These are phyloP conservation scores for Siniperca undulata DNA, from an alignment of 2,797 vertebrate species.

Conservation along the genomic window DNA sequence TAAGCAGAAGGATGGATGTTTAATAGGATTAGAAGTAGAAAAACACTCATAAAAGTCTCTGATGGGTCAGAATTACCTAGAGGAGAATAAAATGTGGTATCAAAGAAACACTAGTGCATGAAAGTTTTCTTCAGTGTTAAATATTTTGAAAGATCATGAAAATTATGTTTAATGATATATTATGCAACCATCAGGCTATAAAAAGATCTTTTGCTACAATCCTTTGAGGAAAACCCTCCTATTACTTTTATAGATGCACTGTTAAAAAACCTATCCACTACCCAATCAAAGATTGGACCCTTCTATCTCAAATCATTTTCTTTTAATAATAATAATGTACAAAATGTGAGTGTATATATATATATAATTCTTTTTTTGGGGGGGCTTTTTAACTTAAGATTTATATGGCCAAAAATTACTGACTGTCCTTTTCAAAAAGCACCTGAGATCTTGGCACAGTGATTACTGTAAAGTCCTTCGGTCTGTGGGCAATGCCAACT, in stretches of 20 bases:
- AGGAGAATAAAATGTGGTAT: conserved; percentile 35
- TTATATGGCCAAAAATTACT: not conserved
- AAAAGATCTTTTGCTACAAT: not conserved
- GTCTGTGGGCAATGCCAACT: not conserved
- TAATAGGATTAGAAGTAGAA: conserved; percentile 74
- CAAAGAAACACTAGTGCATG: conserved; percentile 22
- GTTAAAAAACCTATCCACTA: not conserved
- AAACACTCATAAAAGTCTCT: conserved; percentile 50
- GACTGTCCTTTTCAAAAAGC: not conserved
- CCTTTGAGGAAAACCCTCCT: not conserved
- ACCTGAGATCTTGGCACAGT: conserved; percentile 15
- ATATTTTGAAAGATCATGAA: conserved; percentile 33
- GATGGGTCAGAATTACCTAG: conserved; percentile 54
- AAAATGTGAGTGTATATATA: not conserved
- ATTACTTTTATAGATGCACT: not conserved
- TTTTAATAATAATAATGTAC: not conserved
- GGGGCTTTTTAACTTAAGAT: not conserved
- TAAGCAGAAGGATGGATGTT: conserved; percentile 70
- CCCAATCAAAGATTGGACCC: not conserved
- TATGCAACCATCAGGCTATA: not conserved
- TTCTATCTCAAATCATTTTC: too few species aligned
- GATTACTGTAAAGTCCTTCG: conserved; percentile 30
- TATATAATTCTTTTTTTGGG: too few species aligned
- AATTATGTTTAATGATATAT: conserved; percentile 17
- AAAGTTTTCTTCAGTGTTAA: conserved; percentile 3